Evolutionary conservation across 2,888 invertebrate species (phyloP).

Genomic region (Nephrocerus scutellatus): DNA sequence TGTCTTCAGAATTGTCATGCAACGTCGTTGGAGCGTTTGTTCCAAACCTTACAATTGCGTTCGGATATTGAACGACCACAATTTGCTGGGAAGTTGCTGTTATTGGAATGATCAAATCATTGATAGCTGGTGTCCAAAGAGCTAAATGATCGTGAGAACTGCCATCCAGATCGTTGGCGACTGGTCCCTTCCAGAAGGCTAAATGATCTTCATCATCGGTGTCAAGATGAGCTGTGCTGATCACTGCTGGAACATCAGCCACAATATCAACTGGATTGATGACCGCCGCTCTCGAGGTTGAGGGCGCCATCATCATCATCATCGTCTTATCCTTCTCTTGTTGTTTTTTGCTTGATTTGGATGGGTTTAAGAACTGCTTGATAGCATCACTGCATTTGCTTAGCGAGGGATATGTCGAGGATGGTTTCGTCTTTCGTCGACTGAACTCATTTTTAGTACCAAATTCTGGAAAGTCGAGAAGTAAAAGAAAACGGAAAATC

Average conservation of each 20-base stretch:
- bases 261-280: too few relatives aligned
- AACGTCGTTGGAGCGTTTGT: too few relatives aligned
- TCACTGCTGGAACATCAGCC: too few relatives aligned
- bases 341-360: too few relatives aligned
- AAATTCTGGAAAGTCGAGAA: conserved; percentile 17
- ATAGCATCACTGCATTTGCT: conserved; percentile 38
- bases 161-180: conserved; percentile 5
- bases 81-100: conserved; percentile 37
- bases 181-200: conserved; percentile 6
- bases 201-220: background rate
- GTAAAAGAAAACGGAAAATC: conserved; percentile 8
- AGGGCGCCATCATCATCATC: too few relatives aligned
- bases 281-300: too few relatives aligned
- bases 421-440: conserved; percentile 30
- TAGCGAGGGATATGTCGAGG: conserved; percentile 17
- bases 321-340: too few relatives aligned
- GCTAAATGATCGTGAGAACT: conserved; percentile 33
- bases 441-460: conserved; percentile 34
- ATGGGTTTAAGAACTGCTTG: too few relatives aligned
- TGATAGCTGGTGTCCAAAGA: conserved; percentile 31
- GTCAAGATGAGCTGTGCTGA: background rate
- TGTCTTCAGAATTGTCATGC: too few relatives aligned
- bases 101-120: conserved; percentile 37
- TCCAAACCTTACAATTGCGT: too few relatives aligned
- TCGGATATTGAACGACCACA: conserved; percentile 30